phyloP scores from a whole-genome alignment of 92 coral and sea anemone genomes.

The Pocillopora meandrina region DNA sequence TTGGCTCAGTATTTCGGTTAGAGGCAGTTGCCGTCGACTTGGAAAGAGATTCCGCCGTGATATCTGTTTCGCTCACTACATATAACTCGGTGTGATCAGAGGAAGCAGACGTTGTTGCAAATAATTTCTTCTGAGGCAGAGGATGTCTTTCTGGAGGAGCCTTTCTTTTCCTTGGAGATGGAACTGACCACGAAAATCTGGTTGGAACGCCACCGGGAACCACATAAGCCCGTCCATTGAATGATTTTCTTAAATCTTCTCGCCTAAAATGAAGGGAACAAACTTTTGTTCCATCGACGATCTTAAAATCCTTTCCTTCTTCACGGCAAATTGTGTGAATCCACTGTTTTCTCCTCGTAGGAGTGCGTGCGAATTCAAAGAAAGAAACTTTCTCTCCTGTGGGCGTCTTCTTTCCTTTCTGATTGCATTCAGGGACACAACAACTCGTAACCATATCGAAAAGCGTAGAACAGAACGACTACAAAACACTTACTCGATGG shows the following conservation, averaged over 20 bases:
- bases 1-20: too few species aligned
- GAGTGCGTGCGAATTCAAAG: conserved; percentile 32
- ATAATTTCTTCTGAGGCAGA: conserved; percentile 24
- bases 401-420: conserved; percentile 22
- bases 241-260: conserved; percentile 46
- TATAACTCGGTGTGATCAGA: too few species aligned
- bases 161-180: conserved; percentile 52
- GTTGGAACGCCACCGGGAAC: conserved; percentile 40
- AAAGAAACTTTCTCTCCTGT: conserved; percentile 43
- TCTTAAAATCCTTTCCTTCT: conserved; percentile 45
- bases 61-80: background rate
- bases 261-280: conserved; percentile 52
- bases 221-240: conserved; percentile 36
- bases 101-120: too few species aligned
- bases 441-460: conserved; percentile 47
- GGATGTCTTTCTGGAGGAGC: conserved; percentile 41
- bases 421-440: conserved; percentile 55
- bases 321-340: conserved; percentile 54
- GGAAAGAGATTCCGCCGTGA: background rate
- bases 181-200: conserved; percentile 59
- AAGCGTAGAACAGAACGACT: background rate
- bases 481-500: background rate
- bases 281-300: conserved; percentile 50
- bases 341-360: conserved; percentile 40
- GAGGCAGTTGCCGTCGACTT: too few species aligned